A percentile compares a stretch with the other conserved stretches of the same genome.
Conservation (phyloP, 2,113 vertebrate species). For the Bothrops jararaca region DNA sequence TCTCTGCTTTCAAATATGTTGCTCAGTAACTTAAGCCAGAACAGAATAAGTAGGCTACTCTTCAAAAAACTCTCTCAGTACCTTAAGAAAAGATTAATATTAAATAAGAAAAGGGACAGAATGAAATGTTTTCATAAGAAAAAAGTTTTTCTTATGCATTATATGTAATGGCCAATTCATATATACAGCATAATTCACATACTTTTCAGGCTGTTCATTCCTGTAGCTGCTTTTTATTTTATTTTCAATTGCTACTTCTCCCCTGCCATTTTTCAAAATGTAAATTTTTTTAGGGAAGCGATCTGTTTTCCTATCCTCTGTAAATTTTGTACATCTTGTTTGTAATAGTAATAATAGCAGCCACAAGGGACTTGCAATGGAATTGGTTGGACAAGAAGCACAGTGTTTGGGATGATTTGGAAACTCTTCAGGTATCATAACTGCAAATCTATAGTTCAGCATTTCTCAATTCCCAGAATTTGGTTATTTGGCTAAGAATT, state of each 20-base stretch:
- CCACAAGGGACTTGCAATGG: not conserved
- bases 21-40: not conserved
- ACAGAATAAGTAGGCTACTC: not conserved
- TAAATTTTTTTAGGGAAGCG: too few relatives aligned
- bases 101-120: constrained; percentile 9
- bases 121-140: constrained; percentile 19
- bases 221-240: not conserved
- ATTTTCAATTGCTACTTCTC: not conserved
- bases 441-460: not conserved
- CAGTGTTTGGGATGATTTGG: not conserved
- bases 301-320: not conserved
- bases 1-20: constrained; percentile 5
- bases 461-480: not conserved
- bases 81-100: not conserved
- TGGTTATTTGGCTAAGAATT: not conserved
- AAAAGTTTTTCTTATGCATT: not conserved
- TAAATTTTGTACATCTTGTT: not conserved
- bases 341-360: not conserved
- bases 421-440: not conserved
- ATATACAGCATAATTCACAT: not conserved
- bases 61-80: not conserved
- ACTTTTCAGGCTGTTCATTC: not conserved
- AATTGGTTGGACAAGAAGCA: not conserved
- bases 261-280: not conserved
- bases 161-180: not conserved